A percentile compares a stretch with the other conserved stretches of the same genome.
phyloP scores from a whole-genome alignment of 2,888 invertebrate genomes.

The Drosophila picticornis region DNA sequence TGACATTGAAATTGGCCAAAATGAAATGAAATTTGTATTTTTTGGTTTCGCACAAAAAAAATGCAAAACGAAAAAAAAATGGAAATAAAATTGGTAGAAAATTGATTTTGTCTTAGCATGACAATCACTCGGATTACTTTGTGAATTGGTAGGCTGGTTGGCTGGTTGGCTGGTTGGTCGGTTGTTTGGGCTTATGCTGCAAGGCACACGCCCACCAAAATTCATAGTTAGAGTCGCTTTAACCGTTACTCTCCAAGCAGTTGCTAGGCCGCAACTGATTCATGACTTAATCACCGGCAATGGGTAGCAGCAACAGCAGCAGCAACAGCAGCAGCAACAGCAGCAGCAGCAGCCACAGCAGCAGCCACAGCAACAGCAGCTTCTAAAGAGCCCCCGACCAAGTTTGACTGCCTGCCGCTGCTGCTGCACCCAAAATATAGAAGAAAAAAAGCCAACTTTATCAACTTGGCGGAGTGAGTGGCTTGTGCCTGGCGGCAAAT shows the following conservation, averaged over 20 bases:
- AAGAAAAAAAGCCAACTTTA: conserved; percentile 56
- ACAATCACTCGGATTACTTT: conserved; percentile 69
- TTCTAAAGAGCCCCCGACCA: conserved; percentile 47
- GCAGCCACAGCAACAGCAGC: conserved; percentile 27
- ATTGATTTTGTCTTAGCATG: conserved; percentile 75
- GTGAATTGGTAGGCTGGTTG: conserved; percentile 30
- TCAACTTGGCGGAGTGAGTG: conserved; percentile 69
- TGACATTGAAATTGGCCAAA: conserved; percentile 65
- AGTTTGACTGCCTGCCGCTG: conserved; percentile 37
- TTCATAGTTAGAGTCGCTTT: conserved; percentile 68
- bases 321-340: conserved; percentile 54
- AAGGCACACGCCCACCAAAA: conserved; percentile 78
- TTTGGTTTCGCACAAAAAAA: conserved; percentile 16
- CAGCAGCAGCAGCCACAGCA: conserved; percentile 41
- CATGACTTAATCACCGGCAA: conserved; percentile 78
- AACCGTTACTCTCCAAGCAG: conserved; percentile 60
- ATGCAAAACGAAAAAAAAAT: conserved; percentile 3
- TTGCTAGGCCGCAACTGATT: conserved; percentile 67
- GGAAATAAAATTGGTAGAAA: conserved; percentile 62
- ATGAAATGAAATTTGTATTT: conserved; percentile 62
- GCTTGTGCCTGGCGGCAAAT: conserved; percentile 61
- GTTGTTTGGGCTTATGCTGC: conserved; percentile 43
- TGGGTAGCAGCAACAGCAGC: conserved; percentile 63
- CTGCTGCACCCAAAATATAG: conserved; percentile 68
- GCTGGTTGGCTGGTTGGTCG: conserved; percentile 15